phyloP scores from a whole-genome alignment of 2,113 vertebrate genomes.

The Globicephala melas region DNA sequence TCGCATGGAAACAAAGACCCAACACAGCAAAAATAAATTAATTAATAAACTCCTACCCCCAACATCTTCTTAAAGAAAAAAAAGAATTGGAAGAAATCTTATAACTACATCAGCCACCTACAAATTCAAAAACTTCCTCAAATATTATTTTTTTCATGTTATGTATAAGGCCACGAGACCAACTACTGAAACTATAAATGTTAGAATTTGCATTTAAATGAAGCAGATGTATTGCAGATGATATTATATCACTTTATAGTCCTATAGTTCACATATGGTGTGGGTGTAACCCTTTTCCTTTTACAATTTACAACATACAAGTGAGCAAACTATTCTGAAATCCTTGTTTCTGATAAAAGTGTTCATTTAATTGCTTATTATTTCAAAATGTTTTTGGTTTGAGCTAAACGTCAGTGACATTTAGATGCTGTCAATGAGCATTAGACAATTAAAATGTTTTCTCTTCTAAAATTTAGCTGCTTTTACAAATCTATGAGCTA shows the following conservation, averaged over 20 bases:
- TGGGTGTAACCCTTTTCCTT: not conserved
- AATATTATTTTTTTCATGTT: not conserved
- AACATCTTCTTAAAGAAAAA: no score
- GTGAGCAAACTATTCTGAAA: conserved; percentile 11
- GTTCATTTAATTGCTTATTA: conserved; percentile 30
- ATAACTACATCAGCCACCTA: not conserved
- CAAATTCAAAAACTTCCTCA: conserved; percentile 21
- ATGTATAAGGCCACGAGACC: not conserved
- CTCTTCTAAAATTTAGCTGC: conserved; percentile 8
- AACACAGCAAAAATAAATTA: no score
- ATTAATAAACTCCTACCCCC: no score
- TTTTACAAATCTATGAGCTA: conserved; percentile 10
- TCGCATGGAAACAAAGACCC: no score
- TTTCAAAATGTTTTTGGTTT: conserved; percentile 50
- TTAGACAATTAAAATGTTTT: conserved; percentile 24
- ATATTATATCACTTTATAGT: not conserved
- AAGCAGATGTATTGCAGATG: conserved; percentile 51
- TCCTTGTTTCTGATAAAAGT: conserved; percentile 54
- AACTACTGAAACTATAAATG: not conserved
- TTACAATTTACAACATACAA: not conserved
- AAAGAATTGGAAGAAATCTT: not conserved
- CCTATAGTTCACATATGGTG: conserved; percentile 4
- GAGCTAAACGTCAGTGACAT: not conserved
- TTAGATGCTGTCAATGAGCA: not conserved
- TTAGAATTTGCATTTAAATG: conserved; percentile 12